Conservation (phyloP, 2,888 invertebrate genomes). For the Amphiduros pacificus region DNA sequence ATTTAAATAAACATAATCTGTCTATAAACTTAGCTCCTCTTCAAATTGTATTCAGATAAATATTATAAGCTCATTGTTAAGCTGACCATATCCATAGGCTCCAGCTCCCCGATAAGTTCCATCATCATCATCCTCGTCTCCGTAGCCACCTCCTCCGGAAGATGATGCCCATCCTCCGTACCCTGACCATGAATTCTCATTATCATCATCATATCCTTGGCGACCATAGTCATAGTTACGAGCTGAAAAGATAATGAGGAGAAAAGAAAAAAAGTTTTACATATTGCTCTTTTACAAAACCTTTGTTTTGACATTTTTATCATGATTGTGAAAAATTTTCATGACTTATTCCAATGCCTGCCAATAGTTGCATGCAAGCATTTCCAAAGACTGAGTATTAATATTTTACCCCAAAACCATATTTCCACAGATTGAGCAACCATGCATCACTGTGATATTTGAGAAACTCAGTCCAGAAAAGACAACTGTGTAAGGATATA, state of each 20-base stretch:
- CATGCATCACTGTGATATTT: background rate
- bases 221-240: constrained; percentile 53
- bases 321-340: background rate
- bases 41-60: no score
- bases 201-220: constrained; percentile 31
- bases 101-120: no score
- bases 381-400: background rate
- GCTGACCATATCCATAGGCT: no score
- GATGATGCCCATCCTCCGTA: background rate
- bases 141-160: background rate
- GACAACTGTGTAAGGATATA: background rate
- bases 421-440: background rate
- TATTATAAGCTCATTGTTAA: no score
- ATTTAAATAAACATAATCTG: no score
- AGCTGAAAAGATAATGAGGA: constrained; percentile 36
- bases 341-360: background rate
- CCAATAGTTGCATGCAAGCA: background rate
- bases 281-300: background rate
- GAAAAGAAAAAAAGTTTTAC: no score
- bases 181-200: no score
- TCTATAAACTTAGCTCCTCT: no score
- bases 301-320: background rate
- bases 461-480: background rate
- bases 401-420: no score
- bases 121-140: no score